Percentiles rank a stretch among this genome's conserved stretches.
These are phyloP conservation scores for Tupaia chinensis DNA, from an alignment of 2,113 vertebrate species.

Conservation along the genomic window DNA sequence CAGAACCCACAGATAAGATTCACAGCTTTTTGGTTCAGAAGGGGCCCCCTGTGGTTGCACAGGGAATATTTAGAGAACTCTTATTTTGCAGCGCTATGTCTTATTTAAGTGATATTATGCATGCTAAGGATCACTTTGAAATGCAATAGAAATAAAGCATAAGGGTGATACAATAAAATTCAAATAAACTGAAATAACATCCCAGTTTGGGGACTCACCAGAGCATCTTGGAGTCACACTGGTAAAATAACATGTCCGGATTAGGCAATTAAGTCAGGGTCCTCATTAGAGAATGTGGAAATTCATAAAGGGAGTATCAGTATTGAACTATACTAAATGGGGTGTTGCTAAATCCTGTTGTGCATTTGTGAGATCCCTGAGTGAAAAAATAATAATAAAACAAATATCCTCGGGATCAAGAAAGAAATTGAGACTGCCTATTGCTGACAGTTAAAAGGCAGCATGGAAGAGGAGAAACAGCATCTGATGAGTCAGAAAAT, in stretches of 20 bases:
- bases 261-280: conserved; percentile 61
- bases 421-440: neutral
- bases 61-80: conserved; percentile 18
- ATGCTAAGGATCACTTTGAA: conserved; percentile 54
- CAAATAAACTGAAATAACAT: conserved; percentile 65
- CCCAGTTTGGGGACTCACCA: conserved; percentile 15
- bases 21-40: conserved; percentile 33
- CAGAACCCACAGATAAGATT: conserved; percentile 53
- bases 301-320: neutral
- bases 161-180: conserved; percentile 69
- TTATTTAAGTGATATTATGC: conserved; percentile 61
- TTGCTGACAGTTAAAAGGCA: conserved; percentile 18
- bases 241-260: conserved; percentile 64
- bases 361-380: conserved; percentile 35
- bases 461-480: neutral
- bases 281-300: conserved; percentile 44
- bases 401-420: conserved; percentile 42
- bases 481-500: neutral
- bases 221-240: conserved; percentile 52
- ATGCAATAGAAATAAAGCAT: conserved; percentile 65
- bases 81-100: neutral
- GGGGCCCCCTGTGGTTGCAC: conserved; percentile 31
- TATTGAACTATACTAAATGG: conserved; percentile 36
- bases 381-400: conserved; percentile 53
- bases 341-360: conserved; percentile 51